Evolutionary conservation across 2,113 vertebrate genomes (phyloP), one percentile per base, ranked within the genome.

Genomic region (Edolisoma coerulescens): DNA sequence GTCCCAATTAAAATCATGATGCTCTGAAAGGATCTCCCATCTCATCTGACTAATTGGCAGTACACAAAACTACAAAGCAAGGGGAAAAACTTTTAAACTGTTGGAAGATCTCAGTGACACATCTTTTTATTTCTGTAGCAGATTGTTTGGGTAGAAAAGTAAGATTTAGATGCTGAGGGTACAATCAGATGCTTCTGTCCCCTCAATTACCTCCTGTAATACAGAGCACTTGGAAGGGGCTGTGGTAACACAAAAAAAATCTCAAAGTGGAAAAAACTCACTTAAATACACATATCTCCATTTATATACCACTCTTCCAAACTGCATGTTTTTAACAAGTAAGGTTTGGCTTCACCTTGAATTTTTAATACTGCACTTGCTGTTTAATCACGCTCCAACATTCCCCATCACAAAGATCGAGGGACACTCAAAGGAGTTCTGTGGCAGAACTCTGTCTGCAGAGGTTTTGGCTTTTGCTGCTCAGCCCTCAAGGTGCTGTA

Each of bases 1-100:
- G n/a, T 67, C 91, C 83, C 87, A 95, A 84, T 94, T 94, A 92
- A 93, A 96, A 94, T 60, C 52, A 78, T 37, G 75, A 86, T 1
- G n/a, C 56, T 93, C 42, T 92, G 47, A 88, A 93, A 91, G 70
- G 69, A 85, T 94, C 50, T 65, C 52, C 57, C 93, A 92, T 57
- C 54, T 89, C 60, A 89, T 87, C 49, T 91, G 69, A 87, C 76
- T 96, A 92, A 93, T 47, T 95, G 81, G 47, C 41, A 93, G 81
- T 44, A 92, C 2, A 17, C 42, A 94, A 56, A 88, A 65, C 67
- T 73, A 67, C 27, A 30, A 89, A 95, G 52, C 26, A 84, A 90
- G 18, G 71, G 17, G 73, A 88, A 84, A 88, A 23, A 59, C 32
- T 68, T 54, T 77, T 86, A 45, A 87, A 83, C 24, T 82, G 27